Base-by-base conservation (phyloP, 2,797 vertebrate genomes). In the Phylloscopus collybita region DNA sequence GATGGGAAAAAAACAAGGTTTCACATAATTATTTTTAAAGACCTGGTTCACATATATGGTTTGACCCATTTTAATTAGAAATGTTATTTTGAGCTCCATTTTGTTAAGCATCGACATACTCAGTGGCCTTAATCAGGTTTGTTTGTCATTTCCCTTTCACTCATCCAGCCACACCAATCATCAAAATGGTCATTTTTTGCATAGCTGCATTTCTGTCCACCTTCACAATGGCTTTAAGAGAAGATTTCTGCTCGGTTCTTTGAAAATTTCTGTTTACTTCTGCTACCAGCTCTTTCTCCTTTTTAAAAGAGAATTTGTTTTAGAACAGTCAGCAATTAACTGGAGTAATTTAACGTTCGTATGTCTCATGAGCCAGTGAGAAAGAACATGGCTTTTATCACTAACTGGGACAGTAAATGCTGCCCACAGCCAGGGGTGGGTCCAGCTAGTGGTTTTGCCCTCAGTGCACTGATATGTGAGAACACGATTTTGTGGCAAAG, bases 21-120 rank as follows among this genome's bases (percentile, higher is more conserved):
- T 65, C 79, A 78, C 70, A 70, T 45, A 75, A 78, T 83, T 86
- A 86, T 83, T 93, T 92, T 91, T 81, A 80, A 88, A 90, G 85
- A 84, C 60, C 49, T 86, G 51, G 42, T 83, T 72, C 83, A 44
- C 76, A 90, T 15, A 71, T 29, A 16, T 32, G 66, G 36, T 67
- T 94, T 93, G 74, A 75, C 67, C 76, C 50, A 79, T 21, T 75
- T 93, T 90, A 95, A 92, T 93, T 44, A 90, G 85, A 96, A 94
- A 79, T 32, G 21, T 59, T 69, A 75, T 86, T 96, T 80, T 47
- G 79, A 93, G 62, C 62, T 83, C 61, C 18, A 5, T 80, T 90
- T 84, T 51, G 36, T 75, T 38, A 75, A 81, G 62, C 1, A 1
- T 27, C 27, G 70, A 36, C 56, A 47, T 27, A 80, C 76, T 94